Evolutionary conservation across 2,797 vertebrate genomes (phyloP).

Genomic region (Rhadinocentrus ornatus): DNA sequence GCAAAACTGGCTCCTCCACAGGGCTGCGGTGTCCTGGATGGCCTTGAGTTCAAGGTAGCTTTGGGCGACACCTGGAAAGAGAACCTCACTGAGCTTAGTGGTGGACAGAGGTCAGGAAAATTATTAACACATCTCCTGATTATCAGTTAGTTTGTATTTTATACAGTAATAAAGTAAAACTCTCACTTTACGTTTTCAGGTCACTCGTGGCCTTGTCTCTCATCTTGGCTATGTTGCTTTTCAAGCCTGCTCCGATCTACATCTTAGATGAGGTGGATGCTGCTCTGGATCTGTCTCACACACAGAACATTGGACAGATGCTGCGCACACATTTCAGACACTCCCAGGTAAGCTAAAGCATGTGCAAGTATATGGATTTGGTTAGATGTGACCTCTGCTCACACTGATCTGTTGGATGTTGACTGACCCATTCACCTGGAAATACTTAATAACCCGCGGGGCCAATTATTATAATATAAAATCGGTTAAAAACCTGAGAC

Average conservation of each 20-base stretch:
- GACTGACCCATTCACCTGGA: no score
- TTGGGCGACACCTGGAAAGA: conserved; percentile 97
- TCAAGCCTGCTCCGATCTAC: conserved; percentile 97
- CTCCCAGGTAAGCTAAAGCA: conserved; percentile 87
- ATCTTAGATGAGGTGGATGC: conserved; percentile 98
- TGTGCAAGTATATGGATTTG: no score
- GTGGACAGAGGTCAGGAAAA: conserved; percentile 91
- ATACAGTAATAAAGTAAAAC: neutral
- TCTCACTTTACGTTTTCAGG: conserved; percentile 69
- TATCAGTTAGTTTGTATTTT: neutral
- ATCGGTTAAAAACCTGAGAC: no score
- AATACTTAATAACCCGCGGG: no score
- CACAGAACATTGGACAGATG: conserved; percentile 99
- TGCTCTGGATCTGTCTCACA: conserved; percentile 96
- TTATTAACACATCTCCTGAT: neutral
- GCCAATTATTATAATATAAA: no score
- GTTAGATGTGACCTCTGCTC: no score
- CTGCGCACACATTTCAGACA: conserved; percentile 91
- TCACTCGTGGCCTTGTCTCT: conserved; percentile 96
- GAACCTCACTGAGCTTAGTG: conserved; percentile 96
- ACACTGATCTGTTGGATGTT: no score
- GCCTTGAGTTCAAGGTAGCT: conserved; percentile 94
- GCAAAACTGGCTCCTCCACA: conserved; percentile 88
- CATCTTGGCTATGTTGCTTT: conserved; percentile 95
- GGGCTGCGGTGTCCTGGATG: conserved; percentile 82